These are phyloP conservation scores for Aphelenchoides avenae DNA, from an alignment of 1,140 invertebrate species.

Conservation along the genomic window DNA sequence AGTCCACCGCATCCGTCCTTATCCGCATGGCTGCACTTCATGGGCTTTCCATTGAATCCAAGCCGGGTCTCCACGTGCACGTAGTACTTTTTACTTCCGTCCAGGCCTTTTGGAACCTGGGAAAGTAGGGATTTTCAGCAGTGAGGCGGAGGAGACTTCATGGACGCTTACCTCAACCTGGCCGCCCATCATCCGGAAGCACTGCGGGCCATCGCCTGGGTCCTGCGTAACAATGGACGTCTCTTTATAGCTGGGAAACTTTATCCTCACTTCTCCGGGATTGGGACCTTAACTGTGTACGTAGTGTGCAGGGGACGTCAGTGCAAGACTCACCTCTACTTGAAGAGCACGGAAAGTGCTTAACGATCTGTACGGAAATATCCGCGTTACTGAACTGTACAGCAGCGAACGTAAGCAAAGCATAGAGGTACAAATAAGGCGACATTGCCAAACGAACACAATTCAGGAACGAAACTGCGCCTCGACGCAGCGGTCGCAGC, in stretches of 20 bases:
- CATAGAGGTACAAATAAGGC: too few species aligned
- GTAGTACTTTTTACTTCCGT: conserved; percentile 45
- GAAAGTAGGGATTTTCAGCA: too few species aligned
- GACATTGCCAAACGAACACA: too few species aligned
- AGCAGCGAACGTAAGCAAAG: too few species aligned
- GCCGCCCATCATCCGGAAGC: conserved; percentile 51
- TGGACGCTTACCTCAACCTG: conserved; percentile 51
- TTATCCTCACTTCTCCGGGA: conserved; percentile 45
- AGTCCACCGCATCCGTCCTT: conserved; percentile 52
- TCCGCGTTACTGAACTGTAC: too few species aligned
- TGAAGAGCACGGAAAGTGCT: conserved; percentile 50
- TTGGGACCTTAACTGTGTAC: conserved; percentile 47
- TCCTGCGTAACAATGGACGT: too few species aligned
- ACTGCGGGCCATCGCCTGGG: conserved; percentile 47
- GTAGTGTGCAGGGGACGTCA: too few species aligned
- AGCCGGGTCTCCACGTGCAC: too few species aligned
- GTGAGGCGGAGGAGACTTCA: too few species aligned
- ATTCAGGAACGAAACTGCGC: too few species aligned
- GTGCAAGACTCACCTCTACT: conserved; percentile 46
- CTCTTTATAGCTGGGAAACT: conserved; percentile 48
- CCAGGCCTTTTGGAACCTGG: conserved; percentile 39
- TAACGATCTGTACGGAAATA: conserved; percentile 45
- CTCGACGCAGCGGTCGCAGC: too few species aligned
- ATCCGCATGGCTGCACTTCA: conserved; percentile 51
- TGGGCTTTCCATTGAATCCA: conserved; percentile 51